Conservation (phyloP, 2,797 vertebrate genomes). For the Acanthurus tractus region DNA sequence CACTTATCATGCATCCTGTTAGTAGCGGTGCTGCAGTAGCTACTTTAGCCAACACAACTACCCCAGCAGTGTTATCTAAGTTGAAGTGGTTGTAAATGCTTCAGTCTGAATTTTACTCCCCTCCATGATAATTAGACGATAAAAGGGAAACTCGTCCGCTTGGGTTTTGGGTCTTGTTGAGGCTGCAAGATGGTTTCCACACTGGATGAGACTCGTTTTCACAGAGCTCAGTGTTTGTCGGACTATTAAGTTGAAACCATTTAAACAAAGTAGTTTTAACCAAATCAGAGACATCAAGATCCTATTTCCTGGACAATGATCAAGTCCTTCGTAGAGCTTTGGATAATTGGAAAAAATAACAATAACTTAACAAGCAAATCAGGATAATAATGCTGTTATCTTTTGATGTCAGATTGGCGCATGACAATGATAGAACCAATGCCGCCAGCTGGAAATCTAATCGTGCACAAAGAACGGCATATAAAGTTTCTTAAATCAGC, state of each 20-base stretch:
- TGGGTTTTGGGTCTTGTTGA: conserved; percentile 53
- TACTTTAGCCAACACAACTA: conserved; percentile 69
- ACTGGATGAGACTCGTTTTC: conserved; percentile 16
- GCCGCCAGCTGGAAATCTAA: not conserved
- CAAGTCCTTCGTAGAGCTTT: conserved; percentile 8
- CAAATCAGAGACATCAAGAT: conserved; percentile 51
- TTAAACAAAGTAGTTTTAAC: conserved; percentile 31
- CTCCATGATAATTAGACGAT: not conserved
- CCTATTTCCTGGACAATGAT: conserved; percentile 51
- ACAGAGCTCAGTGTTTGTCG: conserved; percentile 22
- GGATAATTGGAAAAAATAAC: conserved; percentile 39
- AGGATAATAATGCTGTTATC: conserved; percentile 40
- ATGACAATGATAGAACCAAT: conserved; percentile 18
- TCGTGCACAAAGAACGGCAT: conserved; percentile 7
- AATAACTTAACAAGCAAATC: conserved; percentile 35
- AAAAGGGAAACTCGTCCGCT: conserved; percentile 16
- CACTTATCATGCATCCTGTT: conserved; percentile 72
- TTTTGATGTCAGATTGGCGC: conserved; percentile 39
- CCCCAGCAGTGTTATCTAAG: conserved; percentile 70
- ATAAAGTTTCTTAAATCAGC: conserved; percentile 11
- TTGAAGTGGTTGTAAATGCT: conserved; percentile 84
- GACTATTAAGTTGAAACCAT: conserved; percentile 37
- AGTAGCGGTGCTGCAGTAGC: conserved; percentile 64
- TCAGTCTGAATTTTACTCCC: conserved; percentile 29
- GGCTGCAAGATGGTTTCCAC: conserved; percentile 7